Base-by-base conservation (phyloP, 2,888 invertebrate species). In the Helleia helle region DNA sequence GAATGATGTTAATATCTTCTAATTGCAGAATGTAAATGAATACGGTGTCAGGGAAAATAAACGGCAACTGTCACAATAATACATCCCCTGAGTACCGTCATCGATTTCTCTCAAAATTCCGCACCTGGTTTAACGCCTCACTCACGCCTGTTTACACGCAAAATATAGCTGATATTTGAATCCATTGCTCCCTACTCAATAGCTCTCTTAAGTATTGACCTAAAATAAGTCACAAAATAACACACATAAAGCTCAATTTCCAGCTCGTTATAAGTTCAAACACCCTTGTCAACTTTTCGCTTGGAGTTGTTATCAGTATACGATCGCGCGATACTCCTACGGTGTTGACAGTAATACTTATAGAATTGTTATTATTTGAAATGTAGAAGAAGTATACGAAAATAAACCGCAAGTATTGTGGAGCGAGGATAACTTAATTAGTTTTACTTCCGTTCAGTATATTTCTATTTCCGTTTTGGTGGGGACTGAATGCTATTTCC, bases 371-470 rank as follows among this genome's bases (percentile, higher is more conserved):
- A 67, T 72, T 77, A 73, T 80, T 79, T 67, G 65, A 65, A 70
- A 64, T 61, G 63, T 62, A 65, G 65, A 67, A 65, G 65, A 67
- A 65, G 65, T 62, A 67, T 63, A 77, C 77, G 65, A 80, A 81
- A 83, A 80, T 83, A 83, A 71, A 68, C 76, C 71, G 69, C 73
- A 67, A 73, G 62, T 65, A 62, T 62, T 69, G 62, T 59, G 66
- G 65, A 68, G 67, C 71, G 77, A 62, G 73, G 80, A 81, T 83
- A 83, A 81, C 71, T 79, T 83, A 81, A 83, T 83, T 81, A 81
- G 80, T 74, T 77, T 74, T 70, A 81, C 77, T 81, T 83, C 83
- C 81, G 77, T 71, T 77, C 65, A 54, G 69, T 67, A 72, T 76
- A 80, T 77, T 74, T 80, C 83, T 83, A 81, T 79, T 83, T 83